Evolutionary conservation across 2,113 vertebrate genomes (phyloP).

Genomic region (Gymnocephalus cernua): DNA sequence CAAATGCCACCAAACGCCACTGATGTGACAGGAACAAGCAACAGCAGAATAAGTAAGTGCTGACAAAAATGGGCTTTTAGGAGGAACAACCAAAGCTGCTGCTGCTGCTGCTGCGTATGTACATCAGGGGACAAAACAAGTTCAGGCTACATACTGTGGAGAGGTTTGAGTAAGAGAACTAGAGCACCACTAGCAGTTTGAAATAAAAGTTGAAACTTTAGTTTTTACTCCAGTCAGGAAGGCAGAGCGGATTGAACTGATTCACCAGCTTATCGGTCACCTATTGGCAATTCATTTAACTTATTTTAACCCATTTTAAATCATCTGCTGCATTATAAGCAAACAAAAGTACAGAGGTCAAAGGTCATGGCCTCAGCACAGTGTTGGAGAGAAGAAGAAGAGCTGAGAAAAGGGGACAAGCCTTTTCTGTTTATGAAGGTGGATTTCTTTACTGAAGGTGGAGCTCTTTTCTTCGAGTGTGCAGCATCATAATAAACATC

Average conservation of each 20-base stretch:
- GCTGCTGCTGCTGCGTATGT: background rate
- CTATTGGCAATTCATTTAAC: background rate
- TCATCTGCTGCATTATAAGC: background rate
- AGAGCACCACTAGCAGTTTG: background rate
- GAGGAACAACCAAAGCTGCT: background rate
- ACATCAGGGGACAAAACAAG: background rate
- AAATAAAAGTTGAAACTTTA: background rate
- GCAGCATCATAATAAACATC: too few relatives aligned
- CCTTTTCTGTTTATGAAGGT: too few relatives aligned
- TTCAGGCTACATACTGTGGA: background rate
- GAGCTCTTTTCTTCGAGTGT: too few relatives aligned
- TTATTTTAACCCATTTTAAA: slow-evolving; percentile 9
- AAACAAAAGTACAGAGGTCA: background rate
- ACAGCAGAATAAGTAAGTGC: slow-evolving; percentile 5
- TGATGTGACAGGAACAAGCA: slow-evolving; percentile 41
- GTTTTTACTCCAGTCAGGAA: background rate
- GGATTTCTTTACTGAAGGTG: too few relatives aligned
- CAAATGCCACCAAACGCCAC: slow-evolving; percentile 4
- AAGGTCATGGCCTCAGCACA: background rate
- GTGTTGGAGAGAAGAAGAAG: background rate
- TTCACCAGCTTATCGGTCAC: background rate
- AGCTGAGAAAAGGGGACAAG: background rate
- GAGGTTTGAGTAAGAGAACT: background rate
- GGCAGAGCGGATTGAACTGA: slow-evolving; percentile 13
- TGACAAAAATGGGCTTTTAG: slow-evolving; percentile 29